phyloP scores from a whole-genome alignment of 2,797 vertebrate genomes.

The Triplophysa bombifrons region DNA sequence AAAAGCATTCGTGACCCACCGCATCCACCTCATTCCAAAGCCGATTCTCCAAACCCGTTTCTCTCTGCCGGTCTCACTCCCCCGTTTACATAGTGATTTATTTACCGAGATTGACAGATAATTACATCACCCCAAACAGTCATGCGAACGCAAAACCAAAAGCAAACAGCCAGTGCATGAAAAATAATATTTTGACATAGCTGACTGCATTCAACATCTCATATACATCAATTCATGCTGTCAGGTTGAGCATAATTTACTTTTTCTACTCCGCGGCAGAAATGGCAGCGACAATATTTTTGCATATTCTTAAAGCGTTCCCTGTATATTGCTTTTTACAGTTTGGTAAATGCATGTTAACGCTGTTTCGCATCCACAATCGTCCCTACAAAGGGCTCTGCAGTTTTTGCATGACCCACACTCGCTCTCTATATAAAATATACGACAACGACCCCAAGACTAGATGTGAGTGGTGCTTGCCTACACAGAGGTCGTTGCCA shows the following conservation, averaged over 20 bases:
- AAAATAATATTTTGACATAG: conserved; percentile 65
- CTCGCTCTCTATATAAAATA: neutral
- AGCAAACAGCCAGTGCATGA: conserved; percentile 58
- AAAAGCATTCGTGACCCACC: conserved; percentile 44
- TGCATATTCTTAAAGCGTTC: conserved; percentile 41
- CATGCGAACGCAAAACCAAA: conserved; percentile 55
- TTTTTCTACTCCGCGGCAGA: conserved; percentile 42
- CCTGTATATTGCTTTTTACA: conserved; percentile 31
- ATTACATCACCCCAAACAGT: conserved; percentile 61
- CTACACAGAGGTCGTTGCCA: neutral
- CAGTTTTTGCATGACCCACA: neutral
- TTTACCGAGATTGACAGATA: conserved; percentile 64
- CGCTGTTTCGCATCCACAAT: conserved; percentile 13
- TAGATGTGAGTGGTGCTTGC: neutral
- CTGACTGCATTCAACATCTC: conserved; percentile 60
- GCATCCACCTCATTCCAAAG: conserved; percentile 47
- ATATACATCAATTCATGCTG: conserved; percentile 60
- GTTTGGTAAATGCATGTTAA: conserved; percentile 36
- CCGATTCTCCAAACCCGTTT: conserved; percentile 51
- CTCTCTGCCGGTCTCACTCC: conserved; percentile 39
- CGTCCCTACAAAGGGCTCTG: neutral
- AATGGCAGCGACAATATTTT: conserved; percentile 45
- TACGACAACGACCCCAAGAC: neutral
- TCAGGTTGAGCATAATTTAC: conserved; percentile 53
- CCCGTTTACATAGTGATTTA: conserved; percentile 62